Conservation (phyloP, 2,113 vertebrate genomes). For the Neofelis nebulosa region DNA sequence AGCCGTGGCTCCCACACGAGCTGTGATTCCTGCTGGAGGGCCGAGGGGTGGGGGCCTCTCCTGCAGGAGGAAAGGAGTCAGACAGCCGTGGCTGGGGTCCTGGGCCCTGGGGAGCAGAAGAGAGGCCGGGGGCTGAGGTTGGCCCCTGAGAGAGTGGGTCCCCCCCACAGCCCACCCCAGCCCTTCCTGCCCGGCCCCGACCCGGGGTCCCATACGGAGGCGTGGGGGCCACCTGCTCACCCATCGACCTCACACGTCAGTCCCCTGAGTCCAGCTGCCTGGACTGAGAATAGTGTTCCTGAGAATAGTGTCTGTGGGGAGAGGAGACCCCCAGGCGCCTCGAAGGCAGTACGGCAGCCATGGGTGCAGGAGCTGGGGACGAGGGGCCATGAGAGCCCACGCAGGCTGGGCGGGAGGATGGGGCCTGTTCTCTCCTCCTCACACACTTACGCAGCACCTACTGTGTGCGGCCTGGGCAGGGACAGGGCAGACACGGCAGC, state of each 20-base stretch:
- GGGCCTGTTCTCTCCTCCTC: neutral
- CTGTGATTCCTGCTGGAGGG: neutral
- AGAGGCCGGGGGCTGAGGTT: neutral
- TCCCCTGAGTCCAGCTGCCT: neutral
- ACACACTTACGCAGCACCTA: neutral
- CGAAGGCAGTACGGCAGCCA: neutral
- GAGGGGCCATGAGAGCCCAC: neutral
- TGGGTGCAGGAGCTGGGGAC: neutral
- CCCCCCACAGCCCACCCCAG: too few relatives aligned
- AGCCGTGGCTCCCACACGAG: neutral
- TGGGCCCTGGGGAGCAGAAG: neutral
- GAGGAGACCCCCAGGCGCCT: neutral
- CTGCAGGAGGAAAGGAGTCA: neutral
- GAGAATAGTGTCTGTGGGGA: neutral
- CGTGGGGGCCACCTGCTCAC: neutral
- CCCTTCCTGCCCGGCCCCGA: too few relatives aligned
- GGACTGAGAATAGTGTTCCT: neutral
- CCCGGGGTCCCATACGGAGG: neutral
- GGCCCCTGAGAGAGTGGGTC: neutral
- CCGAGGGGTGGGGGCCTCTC: neutral
- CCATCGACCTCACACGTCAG: rapidly evolving
- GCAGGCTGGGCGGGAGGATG: neutral
- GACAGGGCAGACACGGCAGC: neutral
- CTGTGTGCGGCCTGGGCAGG: neutral
- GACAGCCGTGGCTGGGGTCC: neutral